phyloP scores from a whole-genome alignment of 2,888 invertebrate genomes.

The Oligia latruncula region DNA sequence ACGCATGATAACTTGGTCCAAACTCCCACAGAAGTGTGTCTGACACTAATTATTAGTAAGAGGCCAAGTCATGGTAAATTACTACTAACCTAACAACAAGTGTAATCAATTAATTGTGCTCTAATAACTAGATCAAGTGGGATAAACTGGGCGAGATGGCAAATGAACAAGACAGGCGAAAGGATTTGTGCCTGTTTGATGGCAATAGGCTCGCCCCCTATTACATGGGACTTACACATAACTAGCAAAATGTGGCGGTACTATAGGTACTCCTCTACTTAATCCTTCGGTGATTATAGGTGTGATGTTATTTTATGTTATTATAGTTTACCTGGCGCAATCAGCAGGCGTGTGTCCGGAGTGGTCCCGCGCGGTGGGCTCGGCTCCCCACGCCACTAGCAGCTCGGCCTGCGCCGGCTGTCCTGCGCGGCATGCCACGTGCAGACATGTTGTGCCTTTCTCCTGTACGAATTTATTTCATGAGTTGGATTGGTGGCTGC shows the following conservation, averaged over 20 bases:
- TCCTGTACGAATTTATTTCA: constrained; percentile 90
- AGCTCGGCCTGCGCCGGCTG: constrained; percentile 98
- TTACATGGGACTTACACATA: not conserved
- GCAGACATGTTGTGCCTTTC: constrained; percentile 97
- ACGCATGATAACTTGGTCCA: not conserved
- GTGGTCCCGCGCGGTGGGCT: constrained; percentile 95
- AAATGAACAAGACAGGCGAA: not conserved
- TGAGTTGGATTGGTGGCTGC: not conserved
- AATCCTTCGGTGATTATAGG: no score
- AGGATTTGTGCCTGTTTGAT: not conserved
- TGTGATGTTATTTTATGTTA: not conserved
- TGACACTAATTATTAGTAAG: constrained; percentile 14
- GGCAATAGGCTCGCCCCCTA: not conserved
- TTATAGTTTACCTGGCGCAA: constrained; percentile 88
- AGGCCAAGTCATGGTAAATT: constrained; percentile 5
- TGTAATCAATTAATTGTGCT: constrained; percentile 9
- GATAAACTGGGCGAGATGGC: not conserved
- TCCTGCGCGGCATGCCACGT: constrained; percentile 98
- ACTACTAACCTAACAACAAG: not conserved
- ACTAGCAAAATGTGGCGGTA: no score
- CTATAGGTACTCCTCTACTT: not conserved
- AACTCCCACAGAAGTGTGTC: constrained; percentile 2
- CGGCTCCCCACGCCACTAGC: constrained; percentile 97
- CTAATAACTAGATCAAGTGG: not conserved
- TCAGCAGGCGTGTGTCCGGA: constrained; percentile 93